Percentiles rank a stretch among this genome's conserved stretches.
Evolutionary conservation across 2,113 vertebrate species (phyloP).

Genomic region (Potamarius usumacintae): DNA sequence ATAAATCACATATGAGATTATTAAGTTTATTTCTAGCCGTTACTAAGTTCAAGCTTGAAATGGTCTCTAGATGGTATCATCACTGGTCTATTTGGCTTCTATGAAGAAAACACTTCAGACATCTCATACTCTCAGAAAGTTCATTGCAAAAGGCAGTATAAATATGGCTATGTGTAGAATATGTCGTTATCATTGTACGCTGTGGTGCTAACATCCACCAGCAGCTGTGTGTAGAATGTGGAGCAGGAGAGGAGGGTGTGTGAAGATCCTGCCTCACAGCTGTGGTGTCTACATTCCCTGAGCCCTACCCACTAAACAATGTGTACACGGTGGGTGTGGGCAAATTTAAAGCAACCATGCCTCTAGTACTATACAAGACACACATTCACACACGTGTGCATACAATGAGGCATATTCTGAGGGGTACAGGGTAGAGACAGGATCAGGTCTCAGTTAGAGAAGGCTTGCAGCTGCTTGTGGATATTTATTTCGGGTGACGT

Average conservation of each 20-base stretch:
- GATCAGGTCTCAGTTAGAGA: slow-evolving; percentile 27
- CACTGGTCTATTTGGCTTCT: background rate
- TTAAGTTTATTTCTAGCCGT: background rate
- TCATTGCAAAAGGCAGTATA: background rate
- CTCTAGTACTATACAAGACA: slow-evolving; percentile 22
- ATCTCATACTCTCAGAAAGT: background rate
- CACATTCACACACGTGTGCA: slow-evolving; percentile 18
- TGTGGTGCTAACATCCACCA: slow-evolving; percentile 33
- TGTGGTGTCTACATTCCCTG: slow-evolving; percentile 38
- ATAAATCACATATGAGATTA: background rate
- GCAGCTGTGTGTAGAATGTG: slow-evolving; percentile 64
- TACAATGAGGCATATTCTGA: slow-evolving; percentile 12
- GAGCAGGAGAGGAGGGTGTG: slow-evolving; percentile 25
- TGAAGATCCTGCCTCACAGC: slow-evolving; percentile 20
- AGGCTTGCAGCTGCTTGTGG: slow-evolving; percentile 64
- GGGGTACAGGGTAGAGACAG: background rate
- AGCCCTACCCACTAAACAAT: slow-evolving; percentile 40
- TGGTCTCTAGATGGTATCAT: background rate
- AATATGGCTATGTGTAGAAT: background rate
- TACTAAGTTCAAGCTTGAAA: background rate
- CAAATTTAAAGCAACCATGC: slow-evolving; percentile 28
- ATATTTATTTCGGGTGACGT: slow-evolving; percentile 70
- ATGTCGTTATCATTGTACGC: background rate
- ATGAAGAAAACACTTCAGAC: background rate
- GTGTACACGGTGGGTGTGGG: slow-evolving; percentile 8